Evolutionary conservation across 2,797 vertebrate genomes (phyloP).

Genomic region (Prionace glauca): DNA sequence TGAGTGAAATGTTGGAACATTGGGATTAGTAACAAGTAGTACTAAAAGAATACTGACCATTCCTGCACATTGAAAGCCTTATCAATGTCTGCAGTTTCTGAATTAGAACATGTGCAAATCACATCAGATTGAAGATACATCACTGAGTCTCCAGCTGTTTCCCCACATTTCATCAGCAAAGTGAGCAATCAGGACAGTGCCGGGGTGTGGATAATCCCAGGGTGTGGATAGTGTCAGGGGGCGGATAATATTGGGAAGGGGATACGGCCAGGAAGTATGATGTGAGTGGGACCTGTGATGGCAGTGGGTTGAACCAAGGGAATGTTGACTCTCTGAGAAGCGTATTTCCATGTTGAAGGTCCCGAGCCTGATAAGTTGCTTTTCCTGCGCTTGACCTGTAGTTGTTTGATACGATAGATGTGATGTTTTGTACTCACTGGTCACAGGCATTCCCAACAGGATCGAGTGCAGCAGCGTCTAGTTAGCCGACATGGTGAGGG

Average conservation of each 20-base stretch:
- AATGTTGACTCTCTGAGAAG: not conserved
- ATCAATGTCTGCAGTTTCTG: not conserved
- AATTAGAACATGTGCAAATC: not conserved
- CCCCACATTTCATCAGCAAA: not conserved
- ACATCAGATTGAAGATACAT: not conserved
- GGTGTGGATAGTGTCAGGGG: too few relatives aligned
- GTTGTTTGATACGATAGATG: not conserved
- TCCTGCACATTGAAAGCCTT: not conserved
- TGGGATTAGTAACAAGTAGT: not conserved
- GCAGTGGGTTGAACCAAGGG: not conserved
- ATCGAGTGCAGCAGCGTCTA: constrained; percentile 11
- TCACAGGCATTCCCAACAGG: constrained; percentile 1
- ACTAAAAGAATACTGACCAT: not conserved
- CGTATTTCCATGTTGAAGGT: not conserved
- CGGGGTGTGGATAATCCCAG: too few relatives aligned
- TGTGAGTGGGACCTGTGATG: too few relatives aligned
- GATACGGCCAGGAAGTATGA: too few relatives aligned
- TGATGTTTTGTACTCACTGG: not conserved
- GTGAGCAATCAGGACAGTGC: not conserved
- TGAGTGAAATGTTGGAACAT: not conserved
- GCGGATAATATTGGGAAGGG: not conserved
- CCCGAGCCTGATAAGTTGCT: not conserved
- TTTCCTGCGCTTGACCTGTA: not conserved
- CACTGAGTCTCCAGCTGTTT: not conserved
- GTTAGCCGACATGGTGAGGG: not conserved